Evolutionary conservation across 2,113 vertebrate genomes (phyloP).

Genomic region (Phalacrocorax aristotelis): DNA sequence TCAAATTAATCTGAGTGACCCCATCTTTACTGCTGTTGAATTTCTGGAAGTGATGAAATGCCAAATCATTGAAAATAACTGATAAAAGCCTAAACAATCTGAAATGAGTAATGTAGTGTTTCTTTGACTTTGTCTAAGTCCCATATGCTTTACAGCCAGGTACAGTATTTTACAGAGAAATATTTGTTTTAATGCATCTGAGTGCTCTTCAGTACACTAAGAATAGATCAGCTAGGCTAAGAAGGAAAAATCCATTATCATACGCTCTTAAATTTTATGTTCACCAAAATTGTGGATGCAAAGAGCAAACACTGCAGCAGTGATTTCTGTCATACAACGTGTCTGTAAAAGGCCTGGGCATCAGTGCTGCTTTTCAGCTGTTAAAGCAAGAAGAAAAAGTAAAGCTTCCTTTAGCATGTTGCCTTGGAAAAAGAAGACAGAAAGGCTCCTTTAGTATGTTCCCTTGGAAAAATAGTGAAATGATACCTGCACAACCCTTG

Average conservation of each 20-base stretch:
- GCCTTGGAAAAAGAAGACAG: neutral
- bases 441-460: neutral
- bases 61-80: slow-evolving; percentile 43
- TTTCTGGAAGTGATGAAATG: slow-evolving; percentile 65
- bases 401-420: neutral
- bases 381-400: neutral
- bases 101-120: slow-evolving; percentile 25
- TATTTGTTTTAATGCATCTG: slow-evolving; percentile 13
- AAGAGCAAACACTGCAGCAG: neutral
- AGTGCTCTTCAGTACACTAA: neutral
- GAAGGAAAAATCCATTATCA: neutral
- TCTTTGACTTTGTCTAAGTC: slow-evolving; percentile 11
- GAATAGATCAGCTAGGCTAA: neutral
- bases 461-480: neutral
- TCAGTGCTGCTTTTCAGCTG: neutral
- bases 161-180: slow-evolving; percentile 17
- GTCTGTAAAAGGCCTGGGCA: neutral
- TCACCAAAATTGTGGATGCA: neutral
- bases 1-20: slow-evolving; percentile 69
- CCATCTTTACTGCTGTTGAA: slow-evolving; percentile 44
- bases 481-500: neutral
- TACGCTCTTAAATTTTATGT: neutral
- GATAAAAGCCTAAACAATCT: slow-evolving; percentile 37
- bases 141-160: neutral
- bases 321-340: neutral